Conservation (phyloP, 2,113 vertebrate genomes). For the Hypocryptadius cinnamomeus region DNA sequence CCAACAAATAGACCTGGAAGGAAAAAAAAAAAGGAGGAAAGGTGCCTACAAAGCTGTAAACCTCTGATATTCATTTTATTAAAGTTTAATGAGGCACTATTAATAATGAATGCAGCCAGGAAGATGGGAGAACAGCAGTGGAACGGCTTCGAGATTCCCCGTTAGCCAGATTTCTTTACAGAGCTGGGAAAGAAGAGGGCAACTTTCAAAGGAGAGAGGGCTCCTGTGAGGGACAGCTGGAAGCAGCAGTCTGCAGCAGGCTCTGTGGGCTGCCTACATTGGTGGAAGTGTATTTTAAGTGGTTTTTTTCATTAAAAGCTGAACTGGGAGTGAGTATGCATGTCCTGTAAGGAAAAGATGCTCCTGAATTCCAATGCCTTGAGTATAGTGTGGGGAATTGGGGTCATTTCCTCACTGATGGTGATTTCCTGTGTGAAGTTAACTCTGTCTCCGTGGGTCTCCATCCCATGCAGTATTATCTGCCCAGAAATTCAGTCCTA, state of each 20-base stretch:
- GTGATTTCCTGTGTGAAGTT: neutral
- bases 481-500: neutral
- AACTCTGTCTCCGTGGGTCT: neutral
- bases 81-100: constrained; percentile 13
- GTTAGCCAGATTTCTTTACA: neutral
- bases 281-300: neutral
- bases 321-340: fast-evolving
- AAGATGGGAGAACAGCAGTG: neutral
- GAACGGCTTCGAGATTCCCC: neutral
- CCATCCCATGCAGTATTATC: fast-evolving
- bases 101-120: constrained; percentile 18
- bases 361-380: neutral
- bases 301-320: neutral
- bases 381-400: neutral
- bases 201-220: neutral
- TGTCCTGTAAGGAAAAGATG: neutral
- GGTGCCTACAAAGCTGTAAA: neutral
- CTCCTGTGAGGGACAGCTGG: neutral
- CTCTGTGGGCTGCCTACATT: neutral
- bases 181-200: neutral
- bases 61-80: neutral
- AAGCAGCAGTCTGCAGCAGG: neutral
- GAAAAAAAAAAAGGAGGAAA: neutral
- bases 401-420: neutral
- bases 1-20: neutral